Conservation (phyloP, 2,888 invertebrate species). For the Linhomoeus sp. region DNA sequence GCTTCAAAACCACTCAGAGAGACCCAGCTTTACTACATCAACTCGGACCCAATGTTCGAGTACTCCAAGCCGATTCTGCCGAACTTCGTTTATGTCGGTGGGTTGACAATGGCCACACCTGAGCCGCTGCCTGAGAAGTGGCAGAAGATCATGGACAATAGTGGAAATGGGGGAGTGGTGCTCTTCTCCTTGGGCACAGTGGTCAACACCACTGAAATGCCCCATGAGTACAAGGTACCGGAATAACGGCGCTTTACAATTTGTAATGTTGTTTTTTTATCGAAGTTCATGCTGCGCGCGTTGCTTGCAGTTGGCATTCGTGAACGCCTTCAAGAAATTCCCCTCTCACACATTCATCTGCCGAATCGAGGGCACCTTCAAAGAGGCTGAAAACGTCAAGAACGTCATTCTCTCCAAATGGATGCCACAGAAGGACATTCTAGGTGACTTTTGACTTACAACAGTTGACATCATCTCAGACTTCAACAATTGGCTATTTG, state of each 20-base stretch:
- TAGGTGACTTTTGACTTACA: no score
- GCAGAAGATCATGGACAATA: conserved; percentile 21
- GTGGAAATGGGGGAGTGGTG: conserved; percentile 27
- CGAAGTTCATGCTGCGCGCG: no score
- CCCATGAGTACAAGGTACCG: conserved; percentile 7
- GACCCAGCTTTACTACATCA: no score
- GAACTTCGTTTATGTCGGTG: conserved; percentile 30
- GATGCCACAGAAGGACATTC: conserved; percentile 27
- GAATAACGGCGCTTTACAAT: no score
- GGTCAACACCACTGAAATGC: conserved; percentile 28
- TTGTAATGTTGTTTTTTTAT: no score
- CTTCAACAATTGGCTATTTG: no score
- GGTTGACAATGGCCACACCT: conserved; percentile 29
- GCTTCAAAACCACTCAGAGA: no score
- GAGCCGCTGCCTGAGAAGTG: conserved; percentile 26
- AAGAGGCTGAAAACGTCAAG: no score
- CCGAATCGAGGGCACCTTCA: conserved; percentile 4
- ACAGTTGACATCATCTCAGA: no score
- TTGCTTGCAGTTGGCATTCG: conserved; percentile 20
- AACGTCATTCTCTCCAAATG: conserved; percentile 21
- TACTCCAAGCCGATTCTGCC: conserved; percentile 27
- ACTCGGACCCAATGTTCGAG: conserved; percentile 30
- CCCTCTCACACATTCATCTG: conserved; percentile 22
- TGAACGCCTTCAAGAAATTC: conserved; percentile 23
- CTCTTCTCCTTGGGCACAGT: conserved; percentile 32